Evolutionary conservation across 2,113 vertebrate genomes (phyloP).

Genomic region (Coturnix japonica): DNA sequence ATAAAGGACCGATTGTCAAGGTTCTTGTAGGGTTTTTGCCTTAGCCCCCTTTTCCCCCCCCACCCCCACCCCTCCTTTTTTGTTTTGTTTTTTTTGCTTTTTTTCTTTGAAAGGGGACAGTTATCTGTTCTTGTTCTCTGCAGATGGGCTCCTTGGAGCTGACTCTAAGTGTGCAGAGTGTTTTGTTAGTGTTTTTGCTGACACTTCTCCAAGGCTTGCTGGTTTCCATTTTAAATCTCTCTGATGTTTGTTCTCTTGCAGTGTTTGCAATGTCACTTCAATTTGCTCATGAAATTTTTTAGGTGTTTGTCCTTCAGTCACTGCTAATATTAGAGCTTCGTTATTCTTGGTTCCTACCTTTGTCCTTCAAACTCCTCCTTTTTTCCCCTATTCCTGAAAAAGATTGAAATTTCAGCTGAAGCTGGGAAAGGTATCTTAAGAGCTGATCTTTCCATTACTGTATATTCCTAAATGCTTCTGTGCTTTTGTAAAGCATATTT

Average conservation of each 20-base stretch:
- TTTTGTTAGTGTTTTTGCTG: neutral
- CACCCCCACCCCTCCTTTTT: no score
- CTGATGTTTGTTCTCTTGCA: constrained; percentile 14
- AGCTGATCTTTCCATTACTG: neutral
- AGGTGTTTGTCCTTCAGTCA: neutral
- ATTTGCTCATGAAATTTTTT: neutral
- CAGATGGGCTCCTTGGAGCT: neutral
- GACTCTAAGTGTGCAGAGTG: no score
- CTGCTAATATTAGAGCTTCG: neutral
- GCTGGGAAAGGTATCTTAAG: neutral
- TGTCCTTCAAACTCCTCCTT: neutral
- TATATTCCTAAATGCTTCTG: neutral
- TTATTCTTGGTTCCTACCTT: neutral
- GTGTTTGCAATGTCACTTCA: neutral
- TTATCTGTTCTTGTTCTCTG: neutral
- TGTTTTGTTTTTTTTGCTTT: no score
- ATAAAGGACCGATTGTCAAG: neutral
- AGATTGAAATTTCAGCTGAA: neutral
- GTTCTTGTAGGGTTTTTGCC: neutral
- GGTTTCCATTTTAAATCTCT: constrained; percentile 29
- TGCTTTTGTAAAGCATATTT: neutral
- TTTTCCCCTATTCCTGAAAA: neutral
- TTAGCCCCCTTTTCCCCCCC: no score
- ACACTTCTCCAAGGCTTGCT: neutral
- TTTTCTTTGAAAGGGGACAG: neutral